Evolutionary conservation across 2,797 vertebrate species (phyloP), one percentile per base, ranked within the genome.

Genomic region (Limosa lapponica): DNA sequence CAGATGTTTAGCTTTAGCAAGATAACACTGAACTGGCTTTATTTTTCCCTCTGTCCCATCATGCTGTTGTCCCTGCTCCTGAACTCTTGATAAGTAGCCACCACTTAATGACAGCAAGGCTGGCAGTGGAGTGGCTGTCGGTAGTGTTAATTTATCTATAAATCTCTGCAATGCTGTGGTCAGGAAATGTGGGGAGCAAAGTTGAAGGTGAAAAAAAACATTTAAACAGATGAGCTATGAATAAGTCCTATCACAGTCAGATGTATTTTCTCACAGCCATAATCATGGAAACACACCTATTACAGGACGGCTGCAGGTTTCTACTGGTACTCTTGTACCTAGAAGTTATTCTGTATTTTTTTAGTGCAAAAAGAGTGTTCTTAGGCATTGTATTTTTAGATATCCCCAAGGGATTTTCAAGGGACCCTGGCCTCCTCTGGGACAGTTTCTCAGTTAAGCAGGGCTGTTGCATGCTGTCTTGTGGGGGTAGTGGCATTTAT

Each of bases 71-170:
- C 83, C 67, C 73, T 90, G 51, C 65, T 96, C 62, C 88, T 95
- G 87, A 97, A 80, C 74, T 93, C 84, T 90, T 97, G 90, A 95
- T 86, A 93, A 57, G 92, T 77, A 96, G 57, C 49, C 7, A 0
- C 78, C 73, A 75, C 51, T 96, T 97, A 96, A 91, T 69, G 89
- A 94, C 75, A 94, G 75, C n/a, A 95, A 97, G 72, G 49, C 57
- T 96, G 79, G 66, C 85, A 80, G 78, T 58, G 27, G 66, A 97
- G 88, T 82, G 86, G 57, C 73, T 95, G 62, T 92, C 6, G 3
- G 77, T 83, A 62, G 37, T 74, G 79, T 82, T 95, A 95, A 96
- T 95, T 97, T 96, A 93, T 95, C 95, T 79, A 83, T 94, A 97
- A 97, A 97, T 96, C 84, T 91, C 85, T 91, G 58, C 93, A 97